Evolutionary conservation across 1,140 invertebrate species (phyloP).

Genomic region (Cecropterus lyciades): DNA sequence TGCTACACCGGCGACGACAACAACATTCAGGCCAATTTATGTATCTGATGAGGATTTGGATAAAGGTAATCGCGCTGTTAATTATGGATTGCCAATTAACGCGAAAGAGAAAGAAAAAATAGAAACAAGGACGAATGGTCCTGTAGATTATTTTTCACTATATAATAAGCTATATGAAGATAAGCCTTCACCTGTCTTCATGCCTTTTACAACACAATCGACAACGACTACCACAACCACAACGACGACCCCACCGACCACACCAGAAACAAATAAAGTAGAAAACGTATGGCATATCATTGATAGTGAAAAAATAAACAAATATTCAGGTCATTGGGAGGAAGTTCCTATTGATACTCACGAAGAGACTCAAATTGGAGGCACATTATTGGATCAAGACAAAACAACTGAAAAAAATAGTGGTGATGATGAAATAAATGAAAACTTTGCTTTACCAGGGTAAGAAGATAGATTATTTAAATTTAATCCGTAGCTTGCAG

Average conservation of each 20-base stretch:
- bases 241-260: conserved; percentile 41
- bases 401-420: conserved; percentile 24
- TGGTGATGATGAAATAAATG: conserved; percentile 49
- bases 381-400: conserved; percentile 29
- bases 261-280: conserved; percentile 49
- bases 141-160: conserved; percentile 58
- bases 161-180: conserved; percentile 61
- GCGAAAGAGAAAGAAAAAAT: conserved; percentile 34
- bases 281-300: conserved; percentile 80
- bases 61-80: conserved; percentile 43
- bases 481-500: background rate
- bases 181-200: conserved; percentile 50
- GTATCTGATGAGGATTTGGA: conserved; percentile 59
- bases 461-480: conserved; percentile 42
- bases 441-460: conserved; percentile 76
- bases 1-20: conserved; percentile 44
- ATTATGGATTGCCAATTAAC: conserved; percentile 52
- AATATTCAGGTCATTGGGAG: conserved; percentile 63
- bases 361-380: conserved; percentile 27
- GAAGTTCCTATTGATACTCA: conserved; percentile 52
- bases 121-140: conserved; percentile 37
- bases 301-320: conserved; percentile 66
- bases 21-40: conserved; percentile 63
- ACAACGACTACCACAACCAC: conserved; percentile 45
- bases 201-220: conserved; percentile 45